Percentiles rank a stretch among this genome's conserved stretches.
These are phyloP conservation scores for Halcyon senegalensis DNA, from an alignment of 2,113 vertebrate genomes.

Conservation along the genomic window DNA sequence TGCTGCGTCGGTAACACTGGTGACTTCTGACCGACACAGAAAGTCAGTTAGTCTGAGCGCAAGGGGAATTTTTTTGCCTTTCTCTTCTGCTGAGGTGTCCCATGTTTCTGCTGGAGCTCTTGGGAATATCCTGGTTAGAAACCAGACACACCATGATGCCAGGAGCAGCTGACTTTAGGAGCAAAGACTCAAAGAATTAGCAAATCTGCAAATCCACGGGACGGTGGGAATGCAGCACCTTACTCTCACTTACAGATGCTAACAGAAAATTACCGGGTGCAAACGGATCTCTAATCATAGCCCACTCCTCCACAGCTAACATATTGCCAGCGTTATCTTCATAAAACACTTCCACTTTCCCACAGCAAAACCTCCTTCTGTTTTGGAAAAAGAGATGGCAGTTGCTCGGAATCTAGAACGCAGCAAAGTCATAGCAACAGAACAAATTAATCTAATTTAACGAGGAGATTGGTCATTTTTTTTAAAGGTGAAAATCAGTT, in stretches of 20 bases:
- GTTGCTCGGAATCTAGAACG: slow-evolving; percentile 23
- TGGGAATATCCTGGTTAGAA: neutral
- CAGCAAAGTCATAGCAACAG: neutral
- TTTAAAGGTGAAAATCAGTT: slow-evolving; percentile 24
- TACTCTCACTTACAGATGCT: neutral
- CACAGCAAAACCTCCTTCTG: neutral
- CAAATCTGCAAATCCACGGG: neutral
- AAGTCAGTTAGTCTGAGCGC: neutral
- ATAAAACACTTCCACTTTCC: neutral
- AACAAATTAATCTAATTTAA: slow-evolving; percentile 5
- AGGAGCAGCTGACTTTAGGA: neutral
- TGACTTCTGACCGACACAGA: neutral
- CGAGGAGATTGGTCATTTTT: neutral
- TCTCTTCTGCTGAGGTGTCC: neutral
- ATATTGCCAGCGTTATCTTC: neutral
- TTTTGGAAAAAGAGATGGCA: neutral
- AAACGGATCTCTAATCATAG: slow-evolving; percentile 26
- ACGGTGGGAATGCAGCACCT: neutral
- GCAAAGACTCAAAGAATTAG: neutral
- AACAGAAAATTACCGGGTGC: neutral
- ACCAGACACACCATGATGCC: neutral
- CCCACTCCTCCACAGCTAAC: neutral
- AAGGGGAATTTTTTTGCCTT: neutral
- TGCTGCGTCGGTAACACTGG: neutral
- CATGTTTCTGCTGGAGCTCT: neutral